Evolutionary conservation across 1,140 invertebrate genomes (phyloP).

Genomic region (Caerostris darwini): DNA sequence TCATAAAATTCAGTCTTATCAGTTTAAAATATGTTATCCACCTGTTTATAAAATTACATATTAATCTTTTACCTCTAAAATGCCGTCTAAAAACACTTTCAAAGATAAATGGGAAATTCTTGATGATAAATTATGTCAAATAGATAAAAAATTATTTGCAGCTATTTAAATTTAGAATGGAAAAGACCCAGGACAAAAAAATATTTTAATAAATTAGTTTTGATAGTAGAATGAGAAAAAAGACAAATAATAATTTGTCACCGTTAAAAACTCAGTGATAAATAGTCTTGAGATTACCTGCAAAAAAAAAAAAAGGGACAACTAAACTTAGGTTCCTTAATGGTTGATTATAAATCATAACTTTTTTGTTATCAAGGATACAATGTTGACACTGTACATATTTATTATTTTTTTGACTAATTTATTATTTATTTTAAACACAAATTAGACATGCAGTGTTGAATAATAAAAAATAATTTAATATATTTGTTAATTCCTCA

Average conservation of each 20-base stretch:
- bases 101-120: constrained; percentile 3
- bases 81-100: constrained; percentile 33
- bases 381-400: too few relatives aligned
- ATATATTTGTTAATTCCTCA: too few relatives aligned
- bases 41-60: background rate
- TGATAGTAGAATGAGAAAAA: background rate
- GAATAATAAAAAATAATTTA: too few relatives aligned
- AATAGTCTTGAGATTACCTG: constrained; percentile 4
- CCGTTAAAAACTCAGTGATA: background rate
- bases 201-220: constrained; percentile 14
- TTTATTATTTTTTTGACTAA: too few relatives aligned
- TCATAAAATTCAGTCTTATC: too few relatives aligned
- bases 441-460: too few relatives aligned
- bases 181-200: background rate
- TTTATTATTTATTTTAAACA: too few relatives aligned
- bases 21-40: background rate
- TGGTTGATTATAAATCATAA: background rate
- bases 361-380: too few relatives aligned
- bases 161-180: constrained; percentile 16
- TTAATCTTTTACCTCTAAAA: constrained; percentile 37
- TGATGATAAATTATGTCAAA: constrained; percentile 28
- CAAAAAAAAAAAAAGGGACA: background rate
- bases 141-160: background rate
- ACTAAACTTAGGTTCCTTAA: background rate
- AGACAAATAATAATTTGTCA: constrained; percentile 35